Conservation (phyloP, 2,797 vertebrate species). For the Sebastolobus altivelis region DNA sequence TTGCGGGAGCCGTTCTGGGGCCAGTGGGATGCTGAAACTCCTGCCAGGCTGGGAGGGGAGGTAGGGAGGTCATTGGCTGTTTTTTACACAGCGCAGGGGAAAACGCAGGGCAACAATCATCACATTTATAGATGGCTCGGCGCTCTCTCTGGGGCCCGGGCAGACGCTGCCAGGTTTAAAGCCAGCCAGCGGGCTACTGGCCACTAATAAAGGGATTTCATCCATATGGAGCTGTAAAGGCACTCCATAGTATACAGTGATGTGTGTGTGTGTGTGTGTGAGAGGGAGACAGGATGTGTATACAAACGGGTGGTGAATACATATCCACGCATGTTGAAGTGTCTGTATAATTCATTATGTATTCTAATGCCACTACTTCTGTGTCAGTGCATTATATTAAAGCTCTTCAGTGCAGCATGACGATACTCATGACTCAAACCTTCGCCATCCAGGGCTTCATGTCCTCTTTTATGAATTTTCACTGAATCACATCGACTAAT, state of each 20-base stretch:
- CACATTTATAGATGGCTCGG: constrained; percentile 72
- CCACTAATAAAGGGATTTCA: constrained; percentile 73
- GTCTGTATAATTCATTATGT: constrained; percentile 33
- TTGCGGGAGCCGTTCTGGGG: constrained; percentile 62
- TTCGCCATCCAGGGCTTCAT: constrained; percentile 41
- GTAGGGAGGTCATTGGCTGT: constrained; percentile 63
- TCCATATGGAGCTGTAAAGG: constrained; percentile 66
- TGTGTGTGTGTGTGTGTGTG: constrained; percentile 29
- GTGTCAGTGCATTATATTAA: constrained; percentile 1
- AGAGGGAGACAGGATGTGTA: neutral
- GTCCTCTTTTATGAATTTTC: constrained; percentile 68
- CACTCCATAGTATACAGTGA: constrained; percentile 23
- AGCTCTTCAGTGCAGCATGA: constrained; percentile 21
- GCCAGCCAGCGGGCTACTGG: constrained; percentile 73
- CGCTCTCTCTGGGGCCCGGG: constrained; percentile 38
- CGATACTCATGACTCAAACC: constrained; percentile 48
- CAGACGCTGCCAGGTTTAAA: constrained; percentile 65
- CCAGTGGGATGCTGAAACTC: constrained; percentile 57
- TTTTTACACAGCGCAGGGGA: constrained; percentile 58
- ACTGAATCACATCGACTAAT: constrained; percentile 65
- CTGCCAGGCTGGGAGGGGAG: constrained; percentile 64
- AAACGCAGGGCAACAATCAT: constrained; percentile 69
- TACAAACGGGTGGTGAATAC: constrained; percentile 10
- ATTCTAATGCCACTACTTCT: constrained; percentile 21
- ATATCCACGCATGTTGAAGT: constrained; percentile 19